phyloP scores from a whole-genome alignment of 2,113 vertebrate species.

The Sinocyclocheilus anophthalmus region DNA sequence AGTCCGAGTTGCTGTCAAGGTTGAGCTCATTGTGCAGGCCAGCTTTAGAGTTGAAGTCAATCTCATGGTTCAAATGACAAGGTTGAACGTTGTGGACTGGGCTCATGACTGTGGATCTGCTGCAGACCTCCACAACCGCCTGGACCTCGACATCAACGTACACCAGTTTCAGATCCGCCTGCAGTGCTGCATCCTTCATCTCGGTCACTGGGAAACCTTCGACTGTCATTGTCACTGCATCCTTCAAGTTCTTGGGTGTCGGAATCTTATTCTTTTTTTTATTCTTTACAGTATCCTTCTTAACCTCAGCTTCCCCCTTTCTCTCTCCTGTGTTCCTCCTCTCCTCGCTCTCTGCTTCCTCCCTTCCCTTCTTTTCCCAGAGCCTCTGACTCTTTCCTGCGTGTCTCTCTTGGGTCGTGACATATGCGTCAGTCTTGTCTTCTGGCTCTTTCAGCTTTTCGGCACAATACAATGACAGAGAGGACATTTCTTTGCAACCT shows the following conservation, averaged over 20 bases:
- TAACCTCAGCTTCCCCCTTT: not conserved
- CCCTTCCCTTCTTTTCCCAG: constrained; percentile 40
- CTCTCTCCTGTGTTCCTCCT: not conserved
- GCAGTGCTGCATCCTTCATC: constrained; percentile 33
- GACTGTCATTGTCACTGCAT: constrained; percentile 75
- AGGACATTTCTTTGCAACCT: not conserved
- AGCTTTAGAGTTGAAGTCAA: constrained; percentile 63
- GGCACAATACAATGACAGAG: not conserved
- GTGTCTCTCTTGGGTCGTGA: constrained; percentile 31
- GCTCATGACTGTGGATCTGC: constrained; percentile 77
- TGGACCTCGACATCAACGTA: constrained; percentile 82
- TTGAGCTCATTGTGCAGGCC: not conserved
- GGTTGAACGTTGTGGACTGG: constrained; percentile 73
- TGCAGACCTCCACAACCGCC: constrained; percentile 74
- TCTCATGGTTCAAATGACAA: constrained; percentile 35
- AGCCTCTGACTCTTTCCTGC: constrained; percentile 25
- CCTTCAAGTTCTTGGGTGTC: constrained; percentile 50
- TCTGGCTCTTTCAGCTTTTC: not conserved
- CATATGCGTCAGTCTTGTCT: not conserved
- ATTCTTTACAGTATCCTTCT: not conserved
- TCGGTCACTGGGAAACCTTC: not conserved
- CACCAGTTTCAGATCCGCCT: constrained; percentile 31
- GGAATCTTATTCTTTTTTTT: not conserved
- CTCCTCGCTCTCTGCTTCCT: constrained; percentile 2
- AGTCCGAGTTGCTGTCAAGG: constrained; percentile 23